Evolutionary conservation across 2,888 invertebrate genomes (phyloP).

Genomic region (Drosophila acutilabella): DNA sequence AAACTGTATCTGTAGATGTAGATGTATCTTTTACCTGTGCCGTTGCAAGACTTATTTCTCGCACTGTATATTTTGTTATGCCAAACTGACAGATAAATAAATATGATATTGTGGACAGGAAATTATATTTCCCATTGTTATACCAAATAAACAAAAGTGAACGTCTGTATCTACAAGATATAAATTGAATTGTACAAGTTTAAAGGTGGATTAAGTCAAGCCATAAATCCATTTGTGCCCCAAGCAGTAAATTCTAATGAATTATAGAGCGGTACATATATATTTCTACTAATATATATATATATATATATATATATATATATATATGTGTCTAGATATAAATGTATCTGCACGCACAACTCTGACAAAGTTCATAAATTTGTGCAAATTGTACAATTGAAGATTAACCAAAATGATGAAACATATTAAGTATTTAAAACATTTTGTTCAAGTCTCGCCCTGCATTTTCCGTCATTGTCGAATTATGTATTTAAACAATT

Average conservation of each 20-base stretch:
- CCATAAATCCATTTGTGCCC: slow-evolving; percentile 64
- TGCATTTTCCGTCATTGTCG: slow-evolving; percentile 19
- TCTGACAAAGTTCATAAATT: slow-evolving; percentile 21
- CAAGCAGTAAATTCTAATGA: slow-evolving; percentile 63
- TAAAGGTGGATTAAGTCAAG: slow-evolving; percentile 79
- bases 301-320: not conserved
- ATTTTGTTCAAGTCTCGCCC: slow-evolving; percentile 1
- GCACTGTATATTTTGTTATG: slow-evolving; percentile 34
- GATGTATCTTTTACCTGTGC: slow-evolving; percentile 30
- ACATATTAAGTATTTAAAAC: slow-evolving; percentile 3
- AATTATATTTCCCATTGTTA: slow-evolving; percentile 62
- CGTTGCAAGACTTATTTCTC: slow-evolving; percentile 49
- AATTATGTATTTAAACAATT: slow-evolving; percentile 44
- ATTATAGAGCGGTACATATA: slow-evolving; percentile 33
- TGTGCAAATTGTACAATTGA: slow-evolving; percentile 21
- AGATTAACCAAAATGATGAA: slow-evolving; percentile 35
- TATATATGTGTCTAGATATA: not conserved
- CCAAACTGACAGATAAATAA: slow-evolving; percentile 54
- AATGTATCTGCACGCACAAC: slow-evolving; percentile 1
- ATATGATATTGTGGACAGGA: slow-evolving; percentile 67
- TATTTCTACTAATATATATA: not conserved
- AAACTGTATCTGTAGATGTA: slow-evolving; percentile 16
- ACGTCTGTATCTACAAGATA: slow-evolving; percentile 30
- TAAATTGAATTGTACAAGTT: slow-evolving; percentile 63
- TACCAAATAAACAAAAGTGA: slow-evolving; percentile 19